Percentiles rank a stretch among this genome's conserved stretches.
These are phyloP conservation scores for Chloebia gouldiae DNA, from an alignment of 2,113 vertebrate species.

Conservation along the genomic window DNA sequence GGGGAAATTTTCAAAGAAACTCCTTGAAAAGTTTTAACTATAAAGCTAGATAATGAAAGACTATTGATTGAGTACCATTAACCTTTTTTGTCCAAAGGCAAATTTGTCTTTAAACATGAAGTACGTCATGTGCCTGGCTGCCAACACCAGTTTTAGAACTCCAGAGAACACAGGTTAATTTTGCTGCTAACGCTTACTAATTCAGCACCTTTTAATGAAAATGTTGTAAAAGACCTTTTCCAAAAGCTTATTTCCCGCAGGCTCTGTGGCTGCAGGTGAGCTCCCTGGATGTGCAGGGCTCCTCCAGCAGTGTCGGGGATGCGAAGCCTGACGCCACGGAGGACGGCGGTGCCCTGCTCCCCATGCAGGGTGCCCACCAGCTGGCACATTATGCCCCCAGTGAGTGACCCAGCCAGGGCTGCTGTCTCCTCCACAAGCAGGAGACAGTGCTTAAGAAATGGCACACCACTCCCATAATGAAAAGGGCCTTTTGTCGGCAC, in stretches of 20 bases:
- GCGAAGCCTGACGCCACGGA: fast-evolving
- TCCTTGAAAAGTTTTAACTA: neutral
- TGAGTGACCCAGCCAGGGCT: fast-evolving
- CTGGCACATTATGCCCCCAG: fast-evolving
- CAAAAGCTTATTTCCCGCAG: neutral
- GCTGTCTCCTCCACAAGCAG: neutral
- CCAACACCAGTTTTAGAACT: neutral
- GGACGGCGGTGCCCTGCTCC: neutral
- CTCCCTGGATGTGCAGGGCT: fast-evolving
- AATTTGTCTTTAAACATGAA: conserved; percentile 11
- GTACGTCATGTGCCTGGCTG: neutral
- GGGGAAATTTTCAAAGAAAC: neutral
- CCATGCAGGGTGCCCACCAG: neutral
- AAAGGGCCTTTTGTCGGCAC: neutral
- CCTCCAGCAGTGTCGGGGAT: neutral
- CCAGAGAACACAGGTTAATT: neutral
- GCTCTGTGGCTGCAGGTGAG: fast-evolving
- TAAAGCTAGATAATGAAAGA: neutral
- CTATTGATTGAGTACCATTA: neutral
- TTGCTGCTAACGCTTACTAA: neutral
- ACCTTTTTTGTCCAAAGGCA: neutral
- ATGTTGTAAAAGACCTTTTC: neutral
- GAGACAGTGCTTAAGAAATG: fast-evolving
- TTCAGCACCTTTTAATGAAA: neutral
- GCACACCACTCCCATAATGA: neutral